Conservation (phyloP, 2,797 vertebrate species). For the Galaxias olidus region DNA sequence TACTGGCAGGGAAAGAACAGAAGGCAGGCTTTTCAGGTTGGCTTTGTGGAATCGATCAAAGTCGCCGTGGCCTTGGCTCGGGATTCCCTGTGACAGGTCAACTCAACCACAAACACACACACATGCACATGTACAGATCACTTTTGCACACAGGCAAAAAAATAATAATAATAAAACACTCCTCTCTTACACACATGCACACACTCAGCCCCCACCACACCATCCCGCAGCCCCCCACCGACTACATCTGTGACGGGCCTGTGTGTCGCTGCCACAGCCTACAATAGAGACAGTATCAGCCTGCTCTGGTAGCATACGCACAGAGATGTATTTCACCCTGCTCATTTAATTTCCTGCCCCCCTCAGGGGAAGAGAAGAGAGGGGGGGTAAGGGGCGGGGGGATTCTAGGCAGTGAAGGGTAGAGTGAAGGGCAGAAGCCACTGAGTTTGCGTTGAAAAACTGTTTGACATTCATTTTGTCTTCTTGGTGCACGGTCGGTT, state of each 20-base stretch:
- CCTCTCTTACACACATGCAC: not conserved
- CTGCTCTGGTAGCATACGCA: conserved; percentile 72
- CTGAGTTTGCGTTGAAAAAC: too few species aligned
- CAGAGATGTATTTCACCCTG: conserved; percentile 66
- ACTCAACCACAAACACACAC: conserved; percentile 33
- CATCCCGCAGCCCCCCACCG: conserved; percentile 36
- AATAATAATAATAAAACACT: too few species aligned
- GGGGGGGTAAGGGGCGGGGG: not conserved
- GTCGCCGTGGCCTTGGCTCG: not conserved
- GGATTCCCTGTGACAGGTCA: too few species aligned
- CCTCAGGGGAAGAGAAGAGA: conserved; percentile 25
- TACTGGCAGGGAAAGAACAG: not conserved
- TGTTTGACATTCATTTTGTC: too few species aligned
- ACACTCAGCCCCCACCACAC: not conserved
- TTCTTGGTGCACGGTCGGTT: too few species aligned
- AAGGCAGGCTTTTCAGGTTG: too few species aligned
- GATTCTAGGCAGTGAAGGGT: not conserved
- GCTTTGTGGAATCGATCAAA: not conserved
- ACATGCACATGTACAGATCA: conserved; percentile 44
- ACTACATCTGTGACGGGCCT: not conserved
- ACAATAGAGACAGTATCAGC: conserved; percentile 66
- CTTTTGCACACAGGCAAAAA: conserved; percentile 23
- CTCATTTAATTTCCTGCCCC: conserved; percentile 75
- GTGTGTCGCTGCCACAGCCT: conserved; percentile 5
- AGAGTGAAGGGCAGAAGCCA: not conserved